These are phyloP conservation scores for Pseudoatta argentina DNA, from an alignment of 1,140 invertebrate genomes.

Conservation along the genomic window DNA sequence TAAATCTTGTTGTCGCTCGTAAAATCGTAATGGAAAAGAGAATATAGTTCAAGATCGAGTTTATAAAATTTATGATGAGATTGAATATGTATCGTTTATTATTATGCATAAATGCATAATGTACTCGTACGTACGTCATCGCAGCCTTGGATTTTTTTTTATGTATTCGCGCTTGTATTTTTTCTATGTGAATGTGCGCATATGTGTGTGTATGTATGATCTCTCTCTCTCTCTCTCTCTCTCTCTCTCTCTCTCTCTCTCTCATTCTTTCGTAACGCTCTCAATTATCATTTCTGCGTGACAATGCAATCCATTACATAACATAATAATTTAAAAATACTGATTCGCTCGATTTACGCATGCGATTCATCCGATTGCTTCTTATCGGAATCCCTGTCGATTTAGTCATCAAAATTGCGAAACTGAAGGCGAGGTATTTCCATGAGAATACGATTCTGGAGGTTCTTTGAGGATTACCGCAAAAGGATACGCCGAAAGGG, in stretches of 20 bases:
- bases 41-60: neutral
- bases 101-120: conserved; percentile 27
- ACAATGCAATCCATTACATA: conserved; percentile 75
- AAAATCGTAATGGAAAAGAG: neutral
- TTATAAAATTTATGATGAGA: conserved; percentile 12
- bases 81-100: conserved; percentile 15
- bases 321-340: conserved; percentile 74
- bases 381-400: neutral
- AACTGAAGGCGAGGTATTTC: neutral
- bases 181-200: neutral
- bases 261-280: conserved; percentile 48
- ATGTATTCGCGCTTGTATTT: neutral
- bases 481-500: neutral
- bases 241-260: neutral
- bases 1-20: no score
- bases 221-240: neutral
- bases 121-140: neutral
- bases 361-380: neutral
- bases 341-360: conserved; percentile 12
- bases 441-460: no score
- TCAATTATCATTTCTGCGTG: conserved; percentile 75
- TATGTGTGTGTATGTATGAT: neutral
- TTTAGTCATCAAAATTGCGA: neutral
- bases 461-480: neutral
- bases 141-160: conserved; percentile 32